These are phyloP conservation scores for Daubentonia madagascariensis DNA, from an alignment of 2,113 vertebrate species.

Conservation along the genomic window DNA sequence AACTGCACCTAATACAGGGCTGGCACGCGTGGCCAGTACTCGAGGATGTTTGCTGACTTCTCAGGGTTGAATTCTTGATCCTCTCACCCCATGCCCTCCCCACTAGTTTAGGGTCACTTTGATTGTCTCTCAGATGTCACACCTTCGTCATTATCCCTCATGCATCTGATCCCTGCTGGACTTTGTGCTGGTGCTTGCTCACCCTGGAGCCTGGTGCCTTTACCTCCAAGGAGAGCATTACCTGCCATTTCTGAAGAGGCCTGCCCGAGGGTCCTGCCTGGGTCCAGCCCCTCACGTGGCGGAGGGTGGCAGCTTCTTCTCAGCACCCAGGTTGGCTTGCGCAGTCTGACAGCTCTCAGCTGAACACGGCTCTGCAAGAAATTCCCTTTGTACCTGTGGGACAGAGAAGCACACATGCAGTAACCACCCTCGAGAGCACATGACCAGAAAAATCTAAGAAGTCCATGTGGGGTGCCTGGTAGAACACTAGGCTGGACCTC, in stretches of 20 bases:
- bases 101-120: rapidly evolving
- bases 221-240: constrained; percentile 18
- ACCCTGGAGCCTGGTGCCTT: rapidly evolving
- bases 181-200: not conserved
- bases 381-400: constrained; percentile 75
- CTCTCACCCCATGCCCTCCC: no score
- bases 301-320: constrained; percentile 26
- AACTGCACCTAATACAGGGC: rapidly evolving
- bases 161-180: not conserved
- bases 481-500: rapidly evolving
- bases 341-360: constrained; percentile 41
- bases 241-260: constrained; percentile 70
- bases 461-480: rapidly evolving
- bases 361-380: constrained; percentile 62
- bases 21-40: not conserved
- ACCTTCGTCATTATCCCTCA: not conserved
- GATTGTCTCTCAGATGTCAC: not conserved
- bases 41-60: rapidly evolving
- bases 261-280: constrained; percentile 22
- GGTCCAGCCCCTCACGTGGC: not conserved
- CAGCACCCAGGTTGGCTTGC: constrained; percentile 53
- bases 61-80: not conserved
- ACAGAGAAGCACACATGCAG: not conserved
- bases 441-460: rapidly evolving
- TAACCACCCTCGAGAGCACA: rapidly evolving